phyloP scores from a whole-genome alignment of 2,113 vertebrate species.

The Thunnus maccoyii region DNA sequence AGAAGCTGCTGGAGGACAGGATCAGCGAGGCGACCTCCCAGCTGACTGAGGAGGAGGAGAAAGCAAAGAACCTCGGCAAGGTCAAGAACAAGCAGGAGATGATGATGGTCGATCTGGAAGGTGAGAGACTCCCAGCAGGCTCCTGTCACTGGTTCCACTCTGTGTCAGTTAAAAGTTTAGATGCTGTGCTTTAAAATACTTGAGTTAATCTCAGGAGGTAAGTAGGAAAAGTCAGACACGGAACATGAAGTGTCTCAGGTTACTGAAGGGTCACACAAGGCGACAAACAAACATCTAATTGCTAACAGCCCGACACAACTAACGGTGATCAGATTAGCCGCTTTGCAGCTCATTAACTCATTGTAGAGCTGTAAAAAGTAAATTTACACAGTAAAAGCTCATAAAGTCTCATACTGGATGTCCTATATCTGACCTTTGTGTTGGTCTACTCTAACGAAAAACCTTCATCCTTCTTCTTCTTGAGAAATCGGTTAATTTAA shows the following conservation, averaged over 20 bases:
- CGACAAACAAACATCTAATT: constrained; percentile 21
- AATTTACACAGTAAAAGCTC: not conserved
- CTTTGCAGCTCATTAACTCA: constrained; percentile 14
- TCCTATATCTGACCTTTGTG: constrained; percentile 11
- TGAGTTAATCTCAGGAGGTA: not conserved
- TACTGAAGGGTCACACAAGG: constrained; percentile 19
- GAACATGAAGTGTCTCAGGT: not conserved
- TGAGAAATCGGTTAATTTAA: not conserved
- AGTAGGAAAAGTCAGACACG: not conserved
- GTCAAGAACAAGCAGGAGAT: constrained; percentile 99
- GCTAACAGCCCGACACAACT: constrained; percentile 30
- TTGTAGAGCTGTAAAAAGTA: constrained; percentile 2
- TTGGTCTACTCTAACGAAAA: not conserved
- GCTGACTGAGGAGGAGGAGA: constrained; percentile 97
- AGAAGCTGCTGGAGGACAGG: constrained; percentile 95
- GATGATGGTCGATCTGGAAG: constrained; percentile 98
- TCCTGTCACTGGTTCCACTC: not conserved
- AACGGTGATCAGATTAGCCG: constrained; percentile 33
- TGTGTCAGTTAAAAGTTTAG: not conserved
- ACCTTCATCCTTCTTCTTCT: not conserved
- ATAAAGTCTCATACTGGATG: constrained; percentile 1
- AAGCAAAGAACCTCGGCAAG: constrained; percentile 96
- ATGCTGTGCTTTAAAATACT: not conserved
- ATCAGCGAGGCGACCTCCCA: constrained; percentile 93
- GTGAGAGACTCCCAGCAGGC: constrained; percentile 76